phyloP scores from a whole-genome alignment of 2,888 invertebrate genomes.

The Diaperis boleti region DNA sequence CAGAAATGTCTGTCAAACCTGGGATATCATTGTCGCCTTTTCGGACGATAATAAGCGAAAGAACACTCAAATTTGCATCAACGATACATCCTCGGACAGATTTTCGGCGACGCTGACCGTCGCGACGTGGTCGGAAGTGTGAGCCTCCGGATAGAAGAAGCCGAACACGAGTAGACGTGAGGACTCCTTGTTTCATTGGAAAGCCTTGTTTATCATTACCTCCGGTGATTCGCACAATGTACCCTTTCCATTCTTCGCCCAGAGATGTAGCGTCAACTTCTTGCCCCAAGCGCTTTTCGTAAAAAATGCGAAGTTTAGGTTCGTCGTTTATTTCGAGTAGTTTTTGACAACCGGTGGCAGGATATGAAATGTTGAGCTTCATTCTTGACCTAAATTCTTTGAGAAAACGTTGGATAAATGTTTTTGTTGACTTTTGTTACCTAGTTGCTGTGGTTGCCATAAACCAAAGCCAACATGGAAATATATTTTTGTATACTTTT shows the following conservation, averaged over 20 bases:
- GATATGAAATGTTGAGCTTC: slow-evolving; percentile 97
- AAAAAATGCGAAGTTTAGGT: slow-evolving; percentile 96
- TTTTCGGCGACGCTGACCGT: slow-evolving; percentile 97
- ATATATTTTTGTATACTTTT: no score
- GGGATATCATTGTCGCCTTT: slow-evolving; percentile 97
- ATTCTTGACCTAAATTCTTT: no score
- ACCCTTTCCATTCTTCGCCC: slow-evolving; percentile 99
- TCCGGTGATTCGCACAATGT: slow-evolving; percentile 93
- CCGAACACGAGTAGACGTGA: slow-evolving; percentile 95
- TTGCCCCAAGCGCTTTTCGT: slow-evolving; percentile 98
- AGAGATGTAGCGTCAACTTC: slow-evolving; percentile 96
- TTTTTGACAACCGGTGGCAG: slow-evolving; percentile 99
- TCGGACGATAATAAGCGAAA: slow-evolving; percentile 92
- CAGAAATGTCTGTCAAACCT: slow-evolving; percentile 92
- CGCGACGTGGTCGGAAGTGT: slow-evolving; percentile 94
- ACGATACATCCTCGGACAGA: slow-evolving; percentile 99
- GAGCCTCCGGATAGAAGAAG: slow-evolving; percentile 90
- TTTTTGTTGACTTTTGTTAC: neutral
- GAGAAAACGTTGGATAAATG: no score
- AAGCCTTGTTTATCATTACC: slow-evolving; percentile 99
- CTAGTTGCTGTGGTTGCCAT: no score
- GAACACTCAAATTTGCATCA: slow-evolving; percentile 95
- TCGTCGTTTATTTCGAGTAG: slow-evolving; percentile 98
- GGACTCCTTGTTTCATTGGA: slow-evolving; percentile 99
- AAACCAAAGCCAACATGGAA: no score